These are phyloP conservation scores for Caenorhabditis briggsae DNA, from an alignment of 1,140 invertebrate species.

Conservation along the genomic window DNA sequence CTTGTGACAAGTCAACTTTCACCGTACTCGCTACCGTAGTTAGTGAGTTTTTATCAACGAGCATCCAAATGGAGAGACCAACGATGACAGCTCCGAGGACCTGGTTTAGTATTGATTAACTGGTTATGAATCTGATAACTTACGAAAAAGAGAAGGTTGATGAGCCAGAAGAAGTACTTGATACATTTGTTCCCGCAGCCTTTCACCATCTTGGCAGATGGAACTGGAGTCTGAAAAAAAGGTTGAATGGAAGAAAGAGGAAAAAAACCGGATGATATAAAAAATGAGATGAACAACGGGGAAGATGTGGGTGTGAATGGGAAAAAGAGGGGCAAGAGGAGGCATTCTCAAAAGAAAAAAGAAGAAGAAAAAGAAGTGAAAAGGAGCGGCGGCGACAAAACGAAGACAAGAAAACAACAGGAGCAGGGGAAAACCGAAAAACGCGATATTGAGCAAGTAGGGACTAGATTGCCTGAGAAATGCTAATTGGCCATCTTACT, in stretches of 20 bases:
- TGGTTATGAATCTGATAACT: too few species aligned
- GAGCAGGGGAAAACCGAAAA: conserved; percentile 13
- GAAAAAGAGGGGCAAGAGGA: conserved; percentile 30
- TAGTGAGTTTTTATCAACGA: conserved; percentile 36
- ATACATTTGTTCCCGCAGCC: conserved; percentile 64
- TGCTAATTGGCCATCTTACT: conserved; percentile 52
- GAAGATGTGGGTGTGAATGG: conserved; percentile 18
- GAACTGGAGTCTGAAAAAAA: neutral
- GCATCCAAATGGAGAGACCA: conserved; percentile 60
- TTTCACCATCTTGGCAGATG: conserved; percentile 51
- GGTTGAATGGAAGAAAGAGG: neutral
- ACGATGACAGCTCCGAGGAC: conserved; percentile 54
- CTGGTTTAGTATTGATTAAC: too few species aligned
- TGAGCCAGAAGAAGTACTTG: conserved; percentile 63
- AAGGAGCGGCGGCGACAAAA: conserved; percentile 4
- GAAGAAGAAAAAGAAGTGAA: conserved; percentile 12
- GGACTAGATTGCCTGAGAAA: conserved; percentile 39
- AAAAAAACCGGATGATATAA: conserved; percentile 21
- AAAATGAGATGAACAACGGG: conserved; percentile 31
- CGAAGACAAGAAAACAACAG: too few species aligned
- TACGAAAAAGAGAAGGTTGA: conserved; percentile 63
- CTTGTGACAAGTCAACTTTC: conserved; percentile 3
- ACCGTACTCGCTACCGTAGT: conserved; percentile 38
- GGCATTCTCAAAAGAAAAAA: neutral
- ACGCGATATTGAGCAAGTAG: conserved; percentile 36